Conservation (phyloP, 2,113 vertebrate genomes). For the Pimephales promelas region DNA sequence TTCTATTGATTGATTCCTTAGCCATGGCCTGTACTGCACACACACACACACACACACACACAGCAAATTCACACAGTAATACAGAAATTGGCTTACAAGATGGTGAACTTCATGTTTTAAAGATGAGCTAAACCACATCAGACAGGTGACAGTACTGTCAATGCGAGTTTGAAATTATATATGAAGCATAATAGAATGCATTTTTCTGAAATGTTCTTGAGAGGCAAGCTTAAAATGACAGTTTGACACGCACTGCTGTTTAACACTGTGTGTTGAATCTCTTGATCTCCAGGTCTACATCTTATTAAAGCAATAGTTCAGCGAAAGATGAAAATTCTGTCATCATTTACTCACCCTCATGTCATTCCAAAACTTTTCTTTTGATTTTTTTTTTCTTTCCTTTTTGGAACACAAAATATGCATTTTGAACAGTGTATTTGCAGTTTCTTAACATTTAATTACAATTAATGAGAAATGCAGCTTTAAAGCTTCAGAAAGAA, state of each 20-base stretch:
- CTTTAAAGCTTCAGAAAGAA: background rate
- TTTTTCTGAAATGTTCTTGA: constrained; percentile 6
- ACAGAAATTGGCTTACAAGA: constrained; percentile 14
- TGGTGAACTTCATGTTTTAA: constrained; percentile 34
- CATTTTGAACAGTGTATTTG: background rate
- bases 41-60: background rate
- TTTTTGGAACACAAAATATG: no score
- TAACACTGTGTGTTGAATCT: constrained; percentile 16
- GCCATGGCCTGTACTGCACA: background rate
- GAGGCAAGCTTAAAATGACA: background rate
- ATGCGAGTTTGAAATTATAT: constrained; percentile 17
- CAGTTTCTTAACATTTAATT: background rate
- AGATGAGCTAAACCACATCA: constrained; percentile 28
- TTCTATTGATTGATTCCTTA: constrained; percentile 13
- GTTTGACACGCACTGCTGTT: constrained; percentile 24
- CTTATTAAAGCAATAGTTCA: constrained; percentile 25
- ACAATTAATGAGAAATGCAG: background rate
- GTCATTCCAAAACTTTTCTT: background rate
- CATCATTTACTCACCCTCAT: background rate
- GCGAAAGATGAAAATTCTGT: background rate
- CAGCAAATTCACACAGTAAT: constrained; percentile 3
- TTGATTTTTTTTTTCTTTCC: background rate
- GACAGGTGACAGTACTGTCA: constrained; percentile 21
- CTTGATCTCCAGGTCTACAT: constrained; percentile 2
- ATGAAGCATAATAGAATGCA: background rate